Evolutionary conservation across 2,888 invertebrate species (phyloP).

Genomic region (Resseliella maxima): DNA sequence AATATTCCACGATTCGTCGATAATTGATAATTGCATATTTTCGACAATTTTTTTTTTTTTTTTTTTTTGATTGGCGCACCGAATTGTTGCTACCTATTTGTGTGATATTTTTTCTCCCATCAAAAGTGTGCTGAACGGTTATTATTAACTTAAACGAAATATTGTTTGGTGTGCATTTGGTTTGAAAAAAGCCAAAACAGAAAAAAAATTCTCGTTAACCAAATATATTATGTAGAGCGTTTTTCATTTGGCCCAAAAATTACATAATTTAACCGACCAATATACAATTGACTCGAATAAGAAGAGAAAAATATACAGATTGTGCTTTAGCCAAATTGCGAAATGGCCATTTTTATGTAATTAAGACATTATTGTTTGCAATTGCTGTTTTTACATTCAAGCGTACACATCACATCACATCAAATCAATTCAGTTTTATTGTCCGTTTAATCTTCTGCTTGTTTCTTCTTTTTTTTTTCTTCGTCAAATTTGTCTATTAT

Average conservation of each 20-base stretch:
- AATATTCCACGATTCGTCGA: not conserved
- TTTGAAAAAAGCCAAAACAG: not conserved
- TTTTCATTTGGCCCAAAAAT: conserved; percentile 26
- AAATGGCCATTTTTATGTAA: conserved; percentile 40
- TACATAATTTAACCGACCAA: not conserved
- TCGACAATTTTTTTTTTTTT: too few species aligned
- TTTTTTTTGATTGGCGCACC: not conserved
- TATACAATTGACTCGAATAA: too few species aligned
- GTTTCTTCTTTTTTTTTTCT: not conserved
- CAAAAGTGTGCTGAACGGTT: too few species aligned
- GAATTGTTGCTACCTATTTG: too few species aligned
- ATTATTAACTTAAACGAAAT: too few species aligned
- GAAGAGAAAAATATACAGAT: not conserved
- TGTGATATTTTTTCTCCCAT: too few species aligned
- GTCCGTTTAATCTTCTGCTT: not conserved
- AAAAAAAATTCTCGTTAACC: not conserved
- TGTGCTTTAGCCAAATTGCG: conserved; percentile 1
- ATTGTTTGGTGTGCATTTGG: not conserved
- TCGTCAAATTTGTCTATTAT: not conserved
- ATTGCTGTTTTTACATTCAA: conserved; percentile 3
- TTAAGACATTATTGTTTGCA: not conserved
- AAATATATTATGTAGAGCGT: not conserved
- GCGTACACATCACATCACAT: not conserved
- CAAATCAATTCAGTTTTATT: conserved; percentile 1
- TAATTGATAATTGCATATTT: conserved; percentile 22